Evolutionary conservation across 1,140 invertebrate genomes (phyloP), one percentile per base, ranked within the genome.

Genomic region (Temnothorax curvispinosus): DNA sequence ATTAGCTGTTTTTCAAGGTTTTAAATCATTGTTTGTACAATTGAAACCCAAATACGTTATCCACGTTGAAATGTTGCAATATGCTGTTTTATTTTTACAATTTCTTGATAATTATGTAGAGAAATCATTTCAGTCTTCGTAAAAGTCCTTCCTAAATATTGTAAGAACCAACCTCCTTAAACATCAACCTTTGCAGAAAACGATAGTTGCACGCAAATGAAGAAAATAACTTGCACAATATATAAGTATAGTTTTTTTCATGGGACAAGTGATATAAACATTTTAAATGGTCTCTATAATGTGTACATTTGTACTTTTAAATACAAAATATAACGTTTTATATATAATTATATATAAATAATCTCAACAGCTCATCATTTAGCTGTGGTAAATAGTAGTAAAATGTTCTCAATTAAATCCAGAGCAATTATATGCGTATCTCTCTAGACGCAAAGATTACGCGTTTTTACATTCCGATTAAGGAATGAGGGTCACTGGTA

Each of bases 331-430:
- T 74, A 54, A 54, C 18, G 32, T 35, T 72, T 35, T 41, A 58
- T 62, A 64, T 6, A 69, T 32, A 65, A 11, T 32, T 8, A 64
- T 3, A 35, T 18, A 35, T 64, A 64, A 35, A 65, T 65, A 65
- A 65, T 65, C 64, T 41, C 64, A 41, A 54, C 54, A 65, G 44
- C 44, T 80, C 32, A 56, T 67, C 56, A 60, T 44, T 76, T 62
- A 60, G 50, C 50, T 52, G 71, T 76, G 74, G 74, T 58, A 60
- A 76, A 60, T 44, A 44, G 38, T 44, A 76, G 27, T 44, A 60
- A 76, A 44, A 44, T 32, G 8, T 76, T 62, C n/a, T 62, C 15
- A 77, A 58, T 65, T 67, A 32, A 69, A 38, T 80, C 13, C n/a
- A 71, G 8, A 69, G 18, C 44, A 52, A 71, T 52, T 80, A 60